Conservation (phyloP, 2,113 vertebrate genomes). For the Phainopepla nitens region DNA sequence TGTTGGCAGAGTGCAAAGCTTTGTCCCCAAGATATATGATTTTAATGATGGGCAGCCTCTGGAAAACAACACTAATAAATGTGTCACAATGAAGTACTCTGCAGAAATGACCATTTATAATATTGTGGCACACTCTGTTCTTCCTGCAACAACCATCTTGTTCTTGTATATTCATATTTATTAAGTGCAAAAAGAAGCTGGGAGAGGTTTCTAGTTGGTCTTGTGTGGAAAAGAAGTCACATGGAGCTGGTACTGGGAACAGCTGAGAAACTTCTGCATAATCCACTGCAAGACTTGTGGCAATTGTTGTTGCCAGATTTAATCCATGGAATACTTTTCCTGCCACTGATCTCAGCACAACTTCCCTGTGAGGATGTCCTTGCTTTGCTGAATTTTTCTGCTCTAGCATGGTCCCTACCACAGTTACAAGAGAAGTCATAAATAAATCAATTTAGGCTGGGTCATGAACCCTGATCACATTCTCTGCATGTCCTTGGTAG, state of each 20-base stretch:
- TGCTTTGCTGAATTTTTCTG: background rate
- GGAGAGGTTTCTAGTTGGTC: background rate
- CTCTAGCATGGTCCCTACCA: background rate
- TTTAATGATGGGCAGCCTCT: background rate
- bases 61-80: background rate
- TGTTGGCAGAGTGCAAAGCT: rapidly evolving
- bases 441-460: background rate
- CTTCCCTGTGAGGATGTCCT: background rate
- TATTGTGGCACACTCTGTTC: no score
- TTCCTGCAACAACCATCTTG: background rate
- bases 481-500: background rate
- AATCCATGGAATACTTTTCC: background rate
- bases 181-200: background rate
- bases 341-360: background rate
- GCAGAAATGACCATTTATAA: background rate
- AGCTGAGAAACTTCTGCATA: background rate
- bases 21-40: background rate
- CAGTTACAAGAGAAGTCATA: background rate
- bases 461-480: background rate
- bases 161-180: background rate
- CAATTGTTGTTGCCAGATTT: background rate
- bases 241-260: background rate
- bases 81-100: background rate
- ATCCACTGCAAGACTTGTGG: rapidly evolving
- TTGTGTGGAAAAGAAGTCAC: background rate